These are phyloP conservation scores for Danio aesculapii DNA, from an alignment of 2,797 vertebrate genomes.

Conservation along the genomic window DNA sequence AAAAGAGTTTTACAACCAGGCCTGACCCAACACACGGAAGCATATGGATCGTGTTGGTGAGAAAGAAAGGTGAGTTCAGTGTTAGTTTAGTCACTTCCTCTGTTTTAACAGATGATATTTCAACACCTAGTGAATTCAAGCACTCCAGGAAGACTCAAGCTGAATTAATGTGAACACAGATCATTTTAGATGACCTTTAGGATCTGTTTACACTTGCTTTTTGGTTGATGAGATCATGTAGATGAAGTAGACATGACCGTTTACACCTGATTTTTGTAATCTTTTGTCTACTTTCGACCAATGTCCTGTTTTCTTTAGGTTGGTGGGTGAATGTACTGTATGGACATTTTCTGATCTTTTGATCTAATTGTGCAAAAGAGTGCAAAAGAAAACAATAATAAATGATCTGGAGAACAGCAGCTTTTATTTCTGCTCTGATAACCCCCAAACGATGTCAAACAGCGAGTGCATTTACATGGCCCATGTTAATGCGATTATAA, in stretches of 20 bases:
- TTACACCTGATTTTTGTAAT: not conserved
- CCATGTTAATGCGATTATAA: too few relatives aligned
- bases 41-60: not conserved
- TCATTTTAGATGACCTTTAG: not conserved
- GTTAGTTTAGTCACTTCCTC: not conserved
- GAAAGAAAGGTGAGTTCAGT: not conserved
- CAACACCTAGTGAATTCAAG: constrained; percentile 1
- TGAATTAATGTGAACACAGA: not conserved
- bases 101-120: not conserved
- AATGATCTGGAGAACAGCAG: too few relatives aligned
- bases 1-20: constrained; percentile 8
- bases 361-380: too few relatives aligned
- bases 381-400: too few relatives aligned
- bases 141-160: not conserved
- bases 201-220: not conserved
- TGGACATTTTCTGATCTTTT: too few relatives aligned
- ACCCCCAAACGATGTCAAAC: too few relatives aligned
- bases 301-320: too few relatives aligned
- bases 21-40: not conserved
- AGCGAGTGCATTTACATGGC: too few relatives aligned
- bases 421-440: too few relatives aligned
- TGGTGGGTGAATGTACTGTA: too few relatives aligned
- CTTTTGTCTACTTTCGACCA: too few relatives aligned
- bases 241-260: not conserved
- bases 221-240: too few relatives aligned